A percentile compares a stretch with the other conserved stretches of the same genome.
phyloP scores from a whole-genome alignment of 2,888 invertebrate species.

The Oscheius sp. region DNA sequence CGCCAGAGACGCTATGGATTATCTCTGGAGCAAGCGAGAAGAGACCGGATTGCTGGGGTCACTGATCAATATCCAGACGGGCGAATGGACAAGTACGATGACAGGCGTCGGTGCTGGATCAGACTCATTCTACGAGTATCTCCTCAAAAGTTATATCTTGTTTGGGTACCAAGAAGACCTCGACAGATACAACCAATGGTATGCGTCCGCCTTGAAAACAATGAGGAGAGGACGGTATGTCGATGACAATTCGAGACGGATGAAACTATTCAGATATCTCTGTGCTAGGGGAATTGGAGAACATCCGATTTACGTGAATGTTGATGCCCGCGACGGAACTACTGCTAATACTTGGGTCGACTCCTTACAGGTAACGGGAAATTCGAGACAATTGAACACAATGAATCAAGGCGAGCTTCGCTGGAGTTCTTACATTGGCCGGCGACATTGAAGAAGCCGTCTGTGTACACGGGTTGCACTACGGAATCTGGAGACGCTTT shows the following conservation, averaged over 20 bases:
- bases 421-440: conserved; percentile 77
- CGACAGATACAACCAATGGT: conserved; percentile 78
- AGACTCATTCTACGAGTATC: conserved; percentile 80
- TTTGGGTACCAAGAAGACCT: conserved; percentile 78
- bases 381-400: too few species aligned
- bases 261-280: conserved; percentile 5
- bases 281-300: conserved; percentile 76
- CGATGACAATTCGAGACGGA: background rate
- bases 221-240: conserved; percentile 76
- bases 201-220: conserved; percentile 77
- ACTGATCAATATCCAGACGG: conserved; percentile 79
- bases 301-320: conserved; percentile 80
- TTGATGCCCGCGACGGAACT: conserved; percentile 79
- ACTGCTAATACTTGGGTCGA: conserved; percentile 80
- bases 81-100: conserved; percentile 78
- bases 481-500: conserved; percentile 79
- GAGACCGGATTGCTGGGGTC: conserved; percentile 80
- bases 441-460: conserved; percentile 81
- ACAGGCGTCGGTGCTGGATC: conserved; percentile 80
- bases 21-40: conserved; percentile 77
- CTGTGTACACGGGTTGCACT: conserved; percentile 79
- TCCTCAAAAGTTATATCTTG: conserved; percentile 78
- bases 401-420: conserved; percentile 71
- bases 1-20: conserved; percentile 77
- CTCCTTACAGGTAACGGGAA: conserved; percentile 77